Evolutionary conservation across 1,140 invertebrate species (phyloP).

Genomic region (Monochamus saltuarius): DNA sequence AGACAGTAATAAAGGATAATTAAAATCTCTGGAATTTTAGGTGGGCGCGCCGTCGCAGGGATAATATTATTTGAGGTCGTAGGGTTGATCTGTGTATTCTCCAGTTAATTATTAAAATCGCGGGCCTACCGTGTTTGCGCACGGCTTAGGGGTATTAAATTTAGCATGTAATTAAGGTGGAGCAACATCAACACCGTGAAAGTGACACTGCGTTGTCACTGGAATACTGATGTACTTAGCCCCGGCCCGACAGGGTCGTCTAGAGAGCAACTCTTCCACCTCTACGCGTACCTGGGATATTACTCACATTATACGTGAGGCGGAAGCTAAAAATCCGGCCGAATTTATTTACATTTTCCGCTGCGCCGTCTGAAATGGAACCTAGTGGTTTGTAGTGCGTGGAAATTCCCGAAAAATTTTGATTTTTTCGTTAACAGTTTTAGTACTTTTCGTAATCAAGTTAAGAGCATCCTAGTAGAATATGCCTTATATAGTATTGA

Average conservation of each 20-base stretch:
- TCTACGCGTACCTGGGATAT: slow-evolving; percentile 9
- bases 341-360: slow-evolving; percentile 21
- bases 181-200: slow-evolving; percentile 31
- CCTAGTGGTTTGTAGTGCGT: too few species aligned
- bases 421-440: too few species aligned
- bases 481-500: too few species aligned
- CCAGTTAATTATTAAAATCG: slow-evolving; percentile 4
- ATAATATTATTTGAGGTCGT: too few species aligned
- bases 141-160: slow-evolving; percentile 36
- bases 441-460: too few species aligned
- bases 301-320: slow-evolving; percentile 18
- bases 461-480: too few species aligned
- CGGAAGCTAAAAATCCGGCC: slow-evolving; percentile 12
- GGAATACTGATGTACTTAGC: slow-evolving; percentile 30
- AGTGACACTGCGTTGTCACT: slow-evolving; percentile 31
- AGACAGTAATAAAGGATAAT: too few species aligned
- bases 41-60: too few species aligned
- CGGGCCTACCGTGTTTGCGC: slow-evolving; percentile 20
- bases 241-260: slow-evolving; percentile 15
- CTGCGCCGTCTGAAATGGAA: slow-evolving; percentile 14
- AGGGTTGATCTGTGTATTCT: not conserved
- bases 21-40: too few species aligned
- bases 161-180: slow-evolving; percentile 36
- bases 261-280: slow-evolving; percentile 11
- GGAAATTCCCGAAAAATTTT: too few species aligned